Conservation (phyloP, 1,140 invertebrate species). For the Eurosta solidaginis region DNA sequence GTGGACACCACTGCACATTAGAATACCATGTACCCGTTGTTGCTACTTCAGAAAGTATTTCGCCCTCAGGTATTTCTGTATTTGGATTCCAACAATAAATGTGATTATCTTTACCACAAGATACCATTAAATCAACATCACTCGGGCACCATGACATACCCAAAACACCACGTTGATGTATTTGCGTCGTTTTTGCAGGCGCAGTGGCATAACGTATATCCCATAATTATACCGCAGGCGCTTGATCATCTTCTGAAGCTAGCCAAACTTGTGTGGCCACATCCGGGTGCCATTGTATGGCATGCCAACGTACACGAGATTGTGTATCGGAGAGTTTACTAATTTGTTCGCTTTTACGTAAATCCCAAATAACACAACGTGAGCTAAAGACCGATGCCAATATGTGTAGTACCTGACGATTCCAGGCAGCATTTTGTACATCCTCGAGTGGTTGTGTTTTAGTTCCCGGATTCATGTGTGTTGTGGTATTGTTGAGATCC, state of each 20-base stretch:
- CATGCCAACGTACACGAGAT: slow-evolving; percentile 81
- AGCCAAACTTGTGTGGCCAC: slow-evolving; percentile 92
- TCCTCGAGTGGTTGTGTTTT: slow-evolving; percentile 86
- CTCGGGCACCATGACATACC: slow-evolving; percentile 87
- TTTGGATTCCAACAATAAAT: slow-evolving; percentile 94
- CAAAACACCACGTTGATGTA: slow-evolving; percentile 84
- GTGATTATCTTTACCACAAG: slow-evolving; percentile 89
- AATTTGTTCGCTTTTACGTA: slow-evolving; percentile 94
- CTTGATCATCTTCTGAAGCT: slow-evolving; percentile 91
- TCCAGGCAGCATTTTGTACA: slow-evolving; percentile 90
- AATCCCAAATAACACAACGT: slow-evolving; percentile 93
- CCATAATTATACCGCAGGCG: slow-evolving; percentile 91
- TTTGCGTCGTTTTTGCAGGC: slow-evolving; percentile 70
- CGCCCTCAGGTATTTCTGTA: slow-evolving; percentile 64
- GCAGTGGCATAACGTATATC: slow-evolving; percentile 73
- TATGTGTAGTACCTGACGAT: slow-evolving; percentile 94
- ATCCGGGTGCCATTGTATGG: slow-evolving; percentile 90
- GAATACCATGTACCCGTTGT: slow-evolving; percentile 90
- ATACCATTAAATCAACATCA: slow-evolving; percentile 87
- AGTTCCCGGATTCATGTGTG: slow-evolving; percentile 88
- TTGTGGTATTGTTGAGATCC: slow-evolving; percentile 89
- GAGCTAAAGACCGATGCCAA: slow-evolving; percentile 89
- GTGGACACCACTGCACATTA: slow-evolving; percentile 90
- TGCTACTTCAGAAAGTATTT: slow-evolving; percentile 83
- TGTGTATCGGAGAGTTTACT: slow-evolving; percentile 82